These are phyloP conservation scores for Ctenopoma multispine DNA, from an alignment of 2,797 vertebrate species.

Conservation along the genomic window DNA sequence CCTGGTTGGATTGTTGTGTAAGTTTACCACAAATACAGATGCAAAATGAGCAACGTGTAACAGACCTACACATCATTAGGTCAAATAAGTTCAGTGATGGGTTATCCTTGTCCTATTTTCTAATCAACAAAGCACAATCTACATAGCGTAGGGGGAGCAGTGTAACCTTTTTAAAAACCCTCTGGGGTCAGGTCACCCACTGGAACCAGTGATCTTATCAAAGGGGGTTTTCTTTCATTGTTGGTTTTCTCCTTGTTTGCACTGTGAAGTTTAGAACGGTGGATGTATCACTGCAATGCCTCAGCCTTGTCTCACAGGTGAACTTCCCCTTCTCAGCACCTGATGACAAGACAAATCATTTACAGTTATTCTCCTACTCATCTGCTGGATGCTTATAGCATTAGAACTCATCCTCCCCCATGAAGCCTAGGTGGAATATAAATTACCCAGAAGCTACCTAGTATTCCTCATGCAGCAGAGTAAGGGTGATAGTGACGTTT, in stretches of 20 bases:
- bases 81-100: conserved; percentile 72
- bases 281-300: conserved; percentile 74
- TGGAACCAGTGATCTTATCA: conserved; percentile 78
- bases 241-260: conserved; percentile 84
- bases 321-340: conserved; percentile 52
- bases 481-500: conserved; percentile 57
- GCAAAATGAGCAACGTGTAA: conserved; percentile 71
- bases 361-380: neutral
- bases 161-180: conserved; percentile 76
- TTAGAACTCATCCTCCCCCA: neutral
- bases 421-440: conserved; percentile 1
- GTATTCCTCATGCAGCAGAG: conserved; percentile 52
- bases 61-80: conserved; percentile 78
- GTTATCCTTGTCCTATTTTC: conserved; percentile 82
- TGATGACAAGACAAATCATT: conserved; percentile 23
- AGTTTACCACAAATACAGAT: conserved; percentile 73
- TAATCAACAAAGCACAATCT: conserved; percentile 90
- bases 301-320: conserved; percentile 70
- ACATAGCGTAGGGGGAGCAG: conserved; percentile 76
- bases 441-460: conserved; percentile 56
- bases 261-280: conserved; percentile 85
- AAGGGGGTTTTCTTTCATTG: conserved; percentile 73
- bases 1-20: conserved; percentile 64
- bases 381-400: conserved; percentile 13
- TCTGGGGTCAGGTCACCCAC: conserved; percentile 61